Conservation (phyloP, 2,888 invertebrate genomes). For the Cephalotes varians region DNA sequence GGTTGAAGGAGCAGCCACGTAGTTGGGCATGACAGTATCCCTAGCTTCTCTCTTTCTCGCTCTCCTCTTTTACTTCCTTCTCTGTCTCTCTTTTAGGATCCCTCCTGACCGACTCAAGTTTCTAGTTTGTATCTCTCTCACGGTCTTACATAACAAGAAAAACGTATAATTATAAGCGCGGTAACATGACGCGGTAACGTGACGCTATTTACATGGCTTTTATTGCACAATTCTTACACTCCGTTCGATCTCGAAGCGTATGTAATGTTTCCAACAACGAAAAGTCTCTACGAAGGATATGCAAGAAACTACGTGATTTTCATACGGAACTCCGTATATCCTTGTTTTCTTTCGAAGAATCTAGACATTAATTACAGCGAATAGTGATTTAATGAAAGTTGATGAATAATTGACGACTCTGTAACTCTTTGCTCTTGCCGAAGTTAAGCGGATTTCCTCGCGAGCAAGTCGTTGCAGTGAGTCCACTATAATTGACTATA, state of each 20-base stretch:
- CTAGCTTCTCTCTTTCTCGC: background rate
- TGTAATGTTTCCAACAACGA: background rate
- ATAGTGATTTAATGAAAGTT: conserved; percentile 2
- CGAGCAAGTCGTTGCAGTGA: background rate
- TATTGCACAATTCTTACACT: conserved; percentile 14
- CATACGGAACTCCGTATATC: background rate
- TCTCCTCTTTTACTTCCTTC: background rate
- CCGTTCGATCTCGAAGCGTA: background rate
- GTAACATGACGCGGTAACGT: too few species aligned
- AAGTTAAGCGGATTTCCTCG: conserved; percentile 64
- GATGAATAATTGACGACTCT: background rate
- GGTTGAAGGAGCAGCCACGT: conserved; percentile 31
- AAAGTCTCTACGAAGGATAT: background rate
- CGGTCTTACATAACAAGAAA: conserved; percentile 28
- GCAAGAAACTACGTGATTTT: background rate
- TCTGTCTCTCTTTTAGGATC: background rate
- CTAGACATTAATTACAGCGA: conserved; percentile 8
- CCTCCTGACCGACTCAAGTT: conserved; percentile 15
- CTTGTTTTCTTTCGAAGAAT: background rate
- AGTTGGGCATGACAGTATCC: conserved; percentile 22
- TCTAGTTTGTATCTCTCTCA: conserved; percentile 41
- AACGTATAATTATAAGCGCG: conserved; percentile 24
- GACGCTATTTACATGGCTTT: conserved; percentile 21
- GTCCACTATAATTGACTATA: conserved; percentile 10
- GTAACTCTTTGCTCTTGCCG: conserved; percentile 30